phyloP scores from a whole-genome alignment of 2,888 invertebrate species.

The Protonemura montana region DNA sequence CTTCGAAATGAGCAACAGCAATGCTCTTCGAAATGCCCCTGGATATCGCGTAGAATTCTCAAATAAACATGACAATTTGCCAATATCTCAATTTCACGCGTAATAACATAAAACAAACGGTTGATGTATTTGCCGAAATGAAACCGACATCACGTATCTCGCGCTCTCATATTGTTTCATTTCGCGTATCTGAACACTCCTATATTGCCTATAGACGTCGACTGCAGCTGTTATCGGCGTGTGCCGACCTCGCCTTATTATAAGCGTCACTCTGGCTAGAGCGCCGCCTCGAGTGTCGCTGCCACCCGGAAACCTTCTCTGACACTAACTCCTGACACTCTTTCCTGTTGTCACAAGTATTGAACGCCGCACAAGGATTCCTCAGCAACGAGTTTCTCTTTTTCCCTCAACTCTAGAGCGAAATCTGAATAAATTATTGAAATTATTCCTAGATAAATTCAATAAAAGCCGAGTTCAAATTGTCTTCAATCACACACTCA shows the following conservation, averaged over 20 bases:
- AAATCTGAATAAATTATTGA: background rate
- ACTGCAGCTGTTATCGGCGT: background rate
- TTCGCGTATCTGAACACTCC: background rate
- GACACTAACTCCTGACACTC: background rate
- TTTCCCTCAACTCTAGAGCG: background rate
- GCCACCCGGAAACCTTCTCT: background rate
- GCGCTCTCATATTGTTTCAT: background rate
- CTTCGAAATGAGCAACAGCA: background rate
- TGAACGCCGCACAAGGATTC: background rate
- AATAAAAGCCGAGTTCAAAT: background rate
- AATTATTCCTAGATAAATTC: background rate
- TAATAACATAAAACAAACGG: background rate
- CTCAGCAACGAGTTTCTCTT: background rate
- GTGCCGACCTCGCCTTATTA: background rate
- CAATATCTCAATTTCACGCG: constrained; percentile 4
- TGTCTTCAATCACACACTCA: constrained; percentile 2
- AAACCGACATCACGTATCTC: background rate
- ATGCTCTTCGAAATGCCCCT: background rate
- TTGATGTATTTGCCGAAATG: background rate
- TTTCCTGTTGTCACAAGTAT: background rate
- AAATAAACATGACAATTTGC: background rate
- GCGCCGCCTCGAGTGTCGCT: background rate
- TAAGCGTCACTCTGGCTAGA: background rate
- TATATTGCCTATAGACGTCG: constrained; percentile 12
- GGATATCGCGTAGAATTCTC: background rate